Percentiles rank a stretch among this genome's conserved stretches.
Evolutionary conservation across 2,113 vertebrate genomes (phyloP).

Genomic region (Illadopsis cleaveri): DNA sequence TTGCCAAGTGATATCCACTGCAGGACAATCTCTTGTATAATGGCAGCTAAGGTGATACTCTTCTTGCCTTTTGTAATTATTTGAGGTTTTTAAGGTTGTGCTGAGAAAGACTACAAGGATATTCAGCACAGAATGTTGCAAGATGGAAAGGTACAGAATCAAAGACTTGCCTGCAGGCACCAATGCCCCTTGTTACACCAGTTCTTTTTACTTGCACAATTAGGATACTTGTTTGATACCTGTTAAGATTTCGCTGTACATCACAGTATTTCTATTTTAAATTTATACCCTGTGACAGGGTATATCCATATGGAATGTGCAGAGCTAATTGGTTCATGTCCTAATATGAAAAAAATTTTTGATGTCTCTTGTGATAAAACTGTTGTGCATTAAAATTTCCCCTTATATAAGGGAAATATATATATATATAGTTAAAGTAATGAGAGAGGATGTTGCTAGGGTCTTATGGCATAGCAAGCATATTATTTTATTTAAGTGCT

Average conservation of each 20-base stretch:
- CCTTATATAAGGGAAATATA: background rate
- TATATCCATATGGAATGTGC: slow-evolving; percentile 15
- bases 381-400: slow-evolving; percentile 23
- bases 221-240: slow-evolving; percentile 58
- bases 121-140: slow-evolving; percentile 38
- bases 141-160: slow-evolving; percentile 57
- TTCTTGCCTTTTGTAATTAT: slow-evolving; percentile 56
- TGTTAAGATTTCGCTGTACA: slow-evolving; percentile 41
- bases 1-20: background rate
- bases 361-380: slow-evolving; percentile 35
- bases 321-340: slow-evolving; percentile 37
- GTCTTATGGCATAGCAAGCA: background rate
- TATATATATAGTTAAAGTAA: background rate
- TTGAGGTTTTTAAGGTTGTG: slow-evolving; percentile 47
- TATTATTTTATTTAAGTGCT: background rate
- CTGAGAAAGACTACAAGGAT: slow-evolving; percentile 44
- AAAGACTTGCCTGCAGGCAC: slow-evolving; percentile 68
- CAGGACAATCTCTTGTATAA: background rate
- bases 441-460: background rate
- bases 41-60: slow-evolving; percentile 16
- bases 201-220: slow-evolving; percentile 45
- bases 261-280: slow-evolving; percentile 51
- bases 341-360: slow-evolving; percentile 22
- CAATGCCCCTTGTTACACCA: slow-evolving; percentile 33
- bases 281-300: slow-evolving; percentile 48